Evolutionary conservation across 2,888 invertebrate species (phyloP).

Genomic region (Gisinianus flammeolus): DNA sequence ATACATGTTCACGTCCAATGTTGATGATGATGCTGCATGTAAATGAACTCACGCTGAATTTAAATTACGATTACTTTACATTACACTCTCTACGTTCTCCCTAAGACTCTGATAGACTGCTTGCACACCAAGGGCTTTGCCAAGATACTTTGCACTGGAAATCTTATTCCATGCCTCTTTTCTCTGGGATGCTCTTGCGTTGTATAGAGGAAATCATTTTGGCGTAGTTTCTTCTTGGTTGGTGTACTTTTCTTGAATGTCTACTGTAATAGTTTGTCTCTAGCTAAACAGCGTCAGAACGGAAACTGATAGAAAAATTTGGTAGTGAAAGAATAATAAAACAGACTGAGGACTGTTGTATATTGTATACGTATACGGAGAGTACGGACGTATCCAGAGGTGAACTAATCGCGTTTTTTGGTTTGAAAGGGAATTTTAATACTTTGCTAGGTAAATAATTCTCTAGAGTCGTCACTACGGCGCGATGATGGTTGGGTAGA

Average conservation of each 20-base stretch:
- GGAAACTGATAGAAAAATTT: background rate
- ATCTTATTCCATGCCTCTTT: background rate
- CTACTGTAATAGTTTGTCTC: background rate
- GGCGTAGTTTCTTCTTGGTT: background rate
- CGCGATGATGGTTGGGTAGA: slow-evolving; percentile 8
- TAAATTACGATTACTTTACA: slow-evolving; percentile 29
- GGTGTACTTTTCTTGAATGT: background rate
- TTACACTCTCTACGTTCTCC: slow-evolving; percentile 1
- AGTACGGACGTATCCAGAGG: background rate
- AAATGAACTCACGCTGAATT: slow-evolving; percentile 42
- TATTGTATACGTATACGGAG: background rate
- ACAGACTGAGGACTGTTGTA: background rate
- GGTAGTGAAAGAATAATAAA: background rate
- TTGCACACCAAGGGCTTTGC: background rate
- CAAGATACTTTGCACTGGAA: background rate
- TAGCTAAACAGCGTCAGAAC: too few species aligned
- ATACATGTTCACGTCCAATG: slow-evolving; percentile 22
- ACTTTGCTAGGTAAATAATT: slow-evolving; percentile 2
- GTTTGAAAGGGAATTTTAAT: slow-evolving; percentile 16
- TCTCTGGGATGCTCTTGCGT: background rate
- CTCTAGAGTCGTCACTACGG: slow-evolving; percentile 6
- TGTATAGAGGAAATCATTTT: background rate
- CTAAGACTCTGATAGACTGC: background rate
- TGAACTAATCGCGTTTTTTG: slow-evolving; percentile 15
- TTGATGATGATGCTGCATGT: slow-evolving; percentile 23